Evolutionary conservation across 2,797 vertebrate species (phyloP).

Genomic region (Pteropus rufus): DNA sequence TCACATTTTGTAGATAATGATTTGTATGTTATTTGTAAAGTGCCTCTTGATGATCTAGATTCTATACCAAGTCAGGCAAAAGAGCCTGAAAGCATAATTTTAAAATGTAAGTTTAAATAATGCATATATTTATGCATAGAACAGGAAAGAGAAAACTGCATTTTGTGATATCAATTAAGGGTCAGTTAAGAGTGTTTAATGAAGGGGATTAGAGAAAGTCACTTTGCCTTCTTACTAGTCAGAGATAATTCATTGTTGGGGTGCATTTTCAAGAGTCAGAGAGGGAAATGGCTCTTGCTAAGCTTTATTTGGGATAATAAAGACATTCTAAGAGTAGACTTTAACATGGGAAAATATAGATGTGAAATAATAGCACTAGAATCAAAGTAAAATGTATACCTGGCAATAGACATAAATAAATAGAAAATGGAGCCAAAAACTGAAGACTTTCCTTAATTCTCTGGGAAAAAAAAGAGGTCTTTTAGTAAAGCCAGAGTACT

Average conservation of each 20-base stretch:
- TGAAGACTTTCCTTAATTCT: neutral
- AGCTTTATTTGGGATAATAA: neutral
- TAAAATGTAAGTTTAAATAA: constrained; percentile 24
- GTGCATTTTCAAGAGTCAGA: neutral
- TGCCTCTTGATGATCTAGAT: neutral
- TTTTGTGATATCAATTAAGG: neutral
- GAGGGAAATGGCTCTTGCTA: neutral
- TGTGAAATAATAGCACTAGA: neutral
- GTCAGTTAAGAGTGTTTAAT: neutral
- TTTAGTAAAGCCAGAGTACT: neutral
- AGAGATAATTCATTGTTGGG: neutral
- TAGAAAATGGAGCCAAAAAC: neutral
- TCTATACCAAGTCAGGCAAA: neutral
- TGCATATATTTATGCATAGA: neutral
- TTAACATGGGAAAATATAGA: neutral
- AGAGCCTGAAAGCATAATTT: neutral
- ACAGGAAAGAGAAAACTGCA: neutral
- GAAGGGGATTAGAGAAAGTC: neutral
- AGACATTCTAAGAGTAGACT: neutral
- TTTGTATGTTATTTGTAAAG: neutral
- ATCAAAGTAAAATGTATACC: neutral
- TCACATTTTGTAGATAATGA: neutral
- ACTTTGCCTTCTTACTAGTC: neutral
- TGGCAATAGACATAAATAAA: neutral
- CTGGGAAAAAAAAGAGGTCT: neutral